Evolutionary conservation across 2,888 invertebrate species (phyloP).

Genomic region (Pseudoips prasinana): DNA sequence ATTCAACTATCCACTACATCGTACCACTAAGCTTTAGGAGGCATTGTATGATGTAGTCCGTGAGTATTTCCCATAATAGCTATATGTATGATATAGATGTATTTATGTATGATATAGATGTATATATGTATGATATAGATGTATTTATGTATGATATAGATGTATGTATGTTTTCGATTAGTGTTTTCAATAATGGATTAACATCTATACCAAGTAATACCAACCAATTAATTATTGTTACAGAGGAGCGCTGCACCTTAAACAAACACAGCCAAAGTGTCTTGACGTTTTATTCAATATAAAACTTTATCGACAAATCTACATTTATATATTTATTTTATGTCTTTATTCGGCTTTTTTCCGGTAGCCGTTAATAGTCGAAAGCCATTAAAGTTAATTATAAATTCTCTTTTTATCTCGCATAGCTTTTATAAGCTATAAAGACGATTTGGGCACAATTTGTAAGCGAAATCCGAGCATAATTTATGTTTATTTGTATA

Average conservation of each 20-base stretch:
- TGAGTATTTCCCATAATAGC: no score
- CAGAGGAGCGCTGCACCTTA: constrained; percentile 45
- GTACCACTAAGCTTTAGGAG: no score
- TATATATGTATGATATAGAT: no score
- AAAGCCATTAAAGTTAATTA: constrained; percentile 78
- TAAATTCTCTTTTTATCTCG: constrained; percentile 71
- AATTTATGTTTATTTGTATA: constrained; percentile 52
- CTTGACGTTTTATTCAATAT: constrained; percentile 63
- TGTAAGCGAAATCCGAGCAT: constrained; percentile 65
- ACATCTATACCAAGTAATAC: no score
- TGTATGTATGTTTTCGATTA: no score
- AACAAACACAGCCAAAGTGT: constrained; percentile 42
- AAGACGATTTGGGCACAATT: constrained; percentile 65
- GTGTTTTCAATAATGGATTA: no score
- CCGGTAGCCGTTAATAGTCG: constrained; percentile 80
- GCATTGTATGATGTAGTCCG: no score
- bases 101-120: no score
- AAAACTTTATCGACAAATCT: constrained; percentile 69
- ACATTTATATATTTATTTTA: constrained; percentile 77
- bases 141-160: no score
- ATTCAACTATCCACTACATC: no score
- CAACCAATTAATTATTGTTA: no score
- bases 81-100: no score
- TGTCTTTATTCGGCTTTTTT: constrained; percentile 77
- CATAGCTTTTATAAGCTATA: constrained; percentile 76